Evolutionary conservation across 2,888 invertebrate species (phyloP).

Genomic region (Linhomoeus sp.): DNA sequence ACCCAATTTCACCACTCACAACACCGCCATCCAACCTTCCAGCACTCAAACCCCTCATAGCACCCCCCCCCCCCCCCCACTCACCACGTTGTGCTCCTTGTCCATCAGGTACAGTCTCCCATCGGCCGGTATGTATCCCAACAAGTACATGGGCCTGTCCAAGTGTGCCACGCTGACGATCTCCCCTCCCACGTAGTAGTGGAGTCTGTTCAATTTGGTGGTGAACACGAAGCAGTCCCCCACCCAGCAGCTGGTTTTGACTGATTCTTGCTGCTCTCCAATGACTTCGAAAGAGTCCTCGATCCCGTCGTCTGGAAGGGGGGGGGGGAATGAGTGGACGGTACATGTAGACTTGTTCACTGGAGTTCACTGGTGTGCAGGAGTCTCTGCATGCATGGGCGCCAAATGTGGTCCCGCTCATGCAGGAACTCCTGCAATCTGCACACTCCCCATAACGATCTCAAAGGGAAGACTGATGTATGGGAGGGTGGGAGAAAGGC

Average conservation of each 20-base stretch:
- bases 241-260: conserved; percentile 23
- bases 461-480: too few species aligned
- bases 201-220: conserved; percentile 83
- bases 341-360: conserved; percentile 50
- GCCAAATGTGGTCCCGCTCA: background rate
- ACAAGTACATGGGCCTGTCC: conserved; percentile 81
- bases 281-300: conserved; percentile 70
- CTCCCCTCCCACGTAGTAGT: conserved; percentile 98
- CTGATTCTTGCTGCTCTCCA: conserved; percentile 18
- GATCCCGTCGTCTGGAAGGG: conserved; percentile 64
- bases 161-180: conserved; percentile 92
- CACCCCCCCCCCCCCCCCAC: too few species aligned
- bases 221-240: conserved; percentile 98
- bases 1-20: too few species aligned
- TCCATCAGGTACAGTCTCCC: conserved; percentile 87
- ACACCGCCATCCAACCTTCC: too few species aligned
- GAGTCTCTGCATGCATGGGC: background rate
- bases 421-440: too few species aligned
- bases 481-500: too few species aligned
- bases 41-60: too few species aligned
- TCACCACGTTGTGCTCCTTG: conserved; percentile 79
- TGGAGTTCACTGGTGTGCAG: conserved; percentile 43
- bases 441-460: too few species aligned
- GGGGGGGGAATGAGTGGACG: too few species aligned
- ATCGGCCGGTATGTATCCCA: conserved; percentile 52